phyloP scores from a whole-genome alignment of 2,113 vertebrate genomes.

The Sapajus apella region DNA sequence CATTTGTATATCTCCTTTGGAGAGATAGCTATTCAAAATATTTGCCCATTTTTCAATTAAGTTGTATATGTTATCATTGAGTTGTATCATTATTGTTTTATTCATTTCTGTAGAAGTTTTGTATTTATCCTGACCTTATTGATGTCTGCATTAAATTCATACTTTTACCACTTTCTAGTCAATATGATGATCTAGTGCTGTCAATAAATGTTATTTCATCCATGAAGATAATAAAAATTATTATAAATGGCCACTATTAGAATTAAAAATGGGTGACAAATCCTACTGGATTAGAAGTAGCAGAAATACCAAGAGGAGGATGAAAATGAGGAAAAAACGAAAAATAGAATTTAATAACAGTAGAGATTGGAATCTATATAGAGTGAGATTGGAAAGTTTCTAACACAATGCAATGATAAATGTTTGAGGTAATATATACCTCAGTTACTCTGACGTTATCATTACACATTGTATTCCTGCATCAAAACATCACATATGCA shows the following conservation, averaged over 20 bases:
- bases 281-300: background rate
- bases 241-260: background rate
- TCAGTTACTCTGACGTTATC: too few relatives aligned
- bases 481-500: too few relatives aligned
- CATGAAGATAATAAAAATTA: background rate
- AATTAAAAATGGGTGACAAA: background rate
- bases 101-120: background rate
- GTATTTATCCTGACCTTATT: background rate
- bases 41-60: background rate
- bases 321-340: background rate
- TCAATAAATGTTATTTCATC: background rate
- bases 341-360: background rate
- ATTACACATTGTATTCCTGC: too few relatives aligned
- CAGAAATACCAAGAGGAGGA: background rate
- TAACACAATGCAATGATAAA: too few relatives aligned
- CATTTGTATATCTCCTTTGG: background rate
- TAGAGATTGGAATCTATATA: too few relatives aligned
- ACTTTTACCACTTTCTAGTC: background rate
- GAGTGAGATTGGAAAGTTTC: too few relatives aligned
- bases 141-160: background rate
- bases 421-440: too few relatives aligned
- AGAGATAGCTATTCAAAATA: background rate
- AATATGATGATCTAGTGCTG: background rate
- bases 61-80: background rate
- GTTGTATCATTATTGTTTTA: background rate